Evolutionary conservation across 1,140 invertebrate genomes (phyloP).

Genomic region (Littorina saxatilis): DNA sequence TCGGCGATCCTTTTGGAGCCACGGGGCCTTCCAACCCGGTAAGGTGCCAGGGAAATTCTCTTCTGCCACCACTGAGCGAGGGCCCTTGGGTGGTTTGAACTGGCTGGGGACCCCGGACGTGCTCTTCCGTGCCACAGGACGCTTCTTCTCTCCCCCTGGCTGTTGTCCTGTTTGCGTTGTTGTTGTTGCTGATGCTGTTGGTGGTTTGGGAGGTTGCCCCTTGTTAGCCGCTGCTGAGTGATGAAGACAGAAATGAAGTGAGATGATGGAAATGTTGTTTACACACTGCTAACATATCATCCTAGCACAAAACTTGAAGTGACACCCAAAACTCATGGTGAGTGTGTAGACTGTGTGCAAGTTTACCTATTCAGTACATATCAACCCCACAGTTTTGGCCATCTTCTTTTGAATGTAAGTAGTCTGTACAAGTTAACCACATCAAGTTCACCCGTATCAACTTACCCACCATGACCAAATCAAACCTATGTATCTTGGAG

Average conservation of each 20-base stretch:
- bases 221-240: neutral
- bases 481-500: too few species aligned
- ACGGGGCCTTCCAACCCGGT: constrained; percentile 64
- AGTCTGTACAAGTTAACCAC: too few species aligned
- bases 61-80: constrained; percentile 9
- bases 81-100: neutral
- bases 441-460: too few species aligned
- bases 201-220: neutral
- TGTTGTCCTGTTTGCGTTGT: neutral
- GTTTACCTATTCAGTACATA: too few species aligned
- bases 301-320: too few species aligned
- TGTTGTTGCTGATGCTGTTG: neutral
- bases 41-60: constrained; percentile 12
- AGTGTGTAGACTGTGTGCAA: too few species aligned
- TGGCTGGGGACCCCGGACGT: constrained; percentile 48
- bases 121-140: constrained; percentile 63
- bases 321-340: too few species aligned
- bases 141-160: constrained; percentile 56
- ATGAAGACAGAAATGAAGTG: neutral
- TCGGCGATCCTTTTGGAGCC: constrained; percentile 55
- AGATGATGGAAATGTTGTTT: too few species aligned
- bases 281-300: too few species aligned
- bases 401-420: too few species aligned
- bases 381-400: too few species aligned
- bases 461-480: too few species aligned